Percentiles rank a stretch among this genome's conserved stretches.
phyloP scores from a whole-genome alignment of 1,140 invertebrate species.

The Drosophila dunni region DNA sequence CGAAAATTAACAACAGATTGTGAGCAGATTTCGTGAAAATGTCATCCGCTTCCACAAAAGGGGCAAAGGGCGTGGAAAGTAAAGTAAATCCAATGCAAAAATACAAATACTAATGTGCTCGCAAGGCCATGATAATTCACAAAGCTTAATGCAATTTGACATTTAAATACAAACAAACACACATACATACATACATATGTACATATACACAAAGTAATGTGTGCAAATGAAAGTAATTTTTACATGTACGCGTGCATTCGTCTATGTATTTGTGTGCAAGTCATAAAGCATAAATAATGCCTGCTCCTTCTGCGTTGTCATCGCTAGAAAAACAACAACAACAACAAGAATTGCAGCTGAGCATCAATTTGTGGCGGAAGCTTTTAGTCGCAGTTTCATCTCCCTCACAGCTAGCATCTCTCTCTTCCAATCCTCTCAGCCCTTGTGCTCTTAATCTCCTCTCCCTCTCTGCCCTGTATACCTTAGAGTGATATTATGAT shows the following conservation, averaged over 20 bases:
- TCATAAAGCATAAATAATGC: slow-evolving; percentile 42
- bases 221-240: slow-evolving; percentile 12
- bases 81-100: slow-evolving; percentile 37
- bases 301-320: slow-evolving; percentile 30
- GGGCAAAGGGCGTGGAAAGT: slow-evolving; percentile 13
- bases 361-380: slow-evolving; percentile 27
- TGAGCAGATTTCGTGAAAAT: slow-evolving; percentile 72
- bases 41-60: slow-evolving; percentile 21
- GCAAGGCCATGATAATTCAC: slow-evolving; percentile 76
- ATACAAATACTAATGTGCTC: slow-evolving; percentile 30
- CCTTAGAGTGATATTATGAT: slow-evolving; percentile 49
- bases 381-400: slow-evolving; percentile 2
- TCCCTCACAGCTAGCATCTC: background rate
- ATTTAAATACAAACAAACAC: slow-evolving; percentile 29
- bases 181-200: background rate
- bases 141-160: slow-evolving; percentile 67
- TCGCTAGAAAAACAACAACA: slow-evolving; percentile 24
- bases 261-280: slow-evolving; percentile 26
- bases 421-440: background rate
- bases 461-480: slow-evolving; percentile 50
- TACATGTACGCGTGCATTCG: slow-evolving; percentile 5
- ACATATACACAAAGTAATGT: slow-evolving; percentile 17
- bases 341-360: slow-evolving; percentile 25
- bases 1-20: slow-evolving; percentile 71
- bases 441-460: background rate